Conservation (phyloP, 2,113 vertebrate species). For the human (Homo sapiens) region DNA sequence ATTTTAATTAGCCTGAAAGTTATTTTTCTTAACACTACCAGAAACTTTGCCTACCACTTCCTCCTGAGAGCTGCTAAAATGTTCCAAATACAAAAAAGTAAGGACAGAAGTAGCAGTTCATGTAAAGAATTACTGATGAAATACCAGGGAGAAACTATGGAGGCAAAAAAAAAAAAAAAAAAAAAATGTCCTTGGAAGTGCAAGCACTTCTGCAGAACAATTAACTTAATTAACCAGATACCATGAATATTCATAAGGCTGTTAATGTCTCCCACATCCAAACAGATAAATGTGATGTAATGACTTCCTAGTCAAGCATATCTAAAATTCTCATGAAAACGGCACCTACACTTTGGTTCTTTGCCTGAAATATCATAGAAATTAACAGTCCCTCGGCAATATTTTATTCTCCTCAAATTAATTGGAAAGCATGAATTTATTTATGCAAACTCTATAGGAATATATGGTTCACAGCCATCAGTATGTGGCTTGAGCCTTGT, state of each 20-base stretch:
- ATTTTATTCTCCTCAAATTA: conserved; percentile 87
- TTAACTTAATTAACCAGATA: conserved; percentile 96
- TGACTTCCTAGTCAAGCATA: conserved; percentile 94
- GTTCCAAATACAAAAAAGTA: conserved; percentile 63
- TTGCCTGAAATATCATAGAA: conserved; percentile 89
- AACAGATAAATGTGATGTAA: conserved; percentile 94
- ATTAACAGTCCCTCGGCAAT: conserved; percentile 86
- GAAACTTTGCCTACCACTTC: conserved; percentile 36
- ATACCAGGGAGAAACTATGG: conserved; percentile 76
- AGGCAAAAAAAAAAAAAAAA: conserved; percentile 54
- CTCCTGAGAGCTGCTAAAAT: conserved; percentile 28
- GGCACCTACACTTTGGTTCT: conserved; percentile 87
- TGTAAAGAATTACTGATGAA: conserved; percentile 80
- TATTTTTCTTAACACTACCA: conserved; percentile 65
- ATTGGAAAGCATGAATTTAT: conserved; percentile 85
- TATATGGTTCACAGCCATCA: conserved; percentile 75
- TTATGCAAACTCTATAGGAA: conserved; percentile 74
- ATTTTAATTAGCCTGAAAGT: conserved; percentile 63
- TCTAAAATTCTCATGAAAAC: conserved; percentile 91
- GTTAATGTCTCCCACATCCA: conserved; percentile 94
- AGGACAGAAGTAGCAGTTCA: conserved; percentile 77
- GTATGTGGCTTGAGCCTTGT: conserved; percentile 74
- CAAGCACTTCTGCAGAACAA: conserved; percentile 93
- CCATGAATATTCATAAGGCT: conserved; percentile 96
- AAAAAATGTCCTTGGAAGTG: conserved; percentile 91